Base-by-base conservation (phyloP, 2,113 vertebrate genomes). In the Catagonus wagneri region DNA sequence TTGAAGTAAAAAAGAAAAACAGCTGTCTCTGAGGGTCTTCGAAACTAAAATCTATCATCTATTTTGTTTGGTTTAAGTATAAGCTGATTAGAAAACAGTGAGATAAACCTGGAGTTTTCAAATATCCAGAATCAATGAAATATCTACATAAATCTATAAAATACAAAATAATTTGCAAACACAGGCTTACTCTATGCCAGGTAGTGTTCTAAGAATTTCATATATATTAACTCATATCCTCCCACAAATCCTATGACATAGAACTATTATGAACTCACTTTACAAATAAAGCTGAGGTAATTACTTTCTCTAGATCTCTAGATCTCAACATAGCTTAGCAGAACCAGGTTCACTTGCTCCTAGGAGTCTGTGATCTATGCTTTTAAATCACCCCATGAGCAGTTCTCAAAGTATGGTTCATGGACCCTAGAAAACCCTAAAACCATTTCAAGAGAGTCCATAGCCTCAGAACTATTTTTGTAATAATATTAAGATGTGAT, bases 101-200 rank as follows among this genome's bases (percentile, higher is more conserved):
- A 93, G 54, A 95, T 75, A 74, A 88, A 92, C 36, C 3, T 34
- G 27, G 3, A 80, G 63, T 71, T 91, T 95, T 85, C 52, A 89
- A 96, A 93, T 23, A 93, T 23, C 54, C 61, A 93, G 58, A 89
- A 91, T 90, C 81, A 85, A 83, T 75, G 54, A 16, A 83, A 75
- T 75, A 81, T 3, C 66, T 44, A 81, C 10, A 27, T 58, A 92
- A 81, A 93, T 89, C 27, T 83, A 22, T 84, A 32, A 32, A 54
- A 79, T 54, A 65, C 7, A 87, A 95, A 68, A 52, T 25, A 58
- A 94, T 50, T 74, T 90, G 63, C 7, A 84, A 93, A 90, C 25
- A 72, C 7, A 60, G 36, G 50, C 12, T 94, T 88, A 80, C 34
- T 83, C 32, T 92, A 78, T 66, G 69, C 11, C 36, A 95, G 60